These are phyloP conservation scores for Mormyrus lacerda DNA, from an alignment of 2,113 vertebrate species.

Conservation along the genomic window DNA sequence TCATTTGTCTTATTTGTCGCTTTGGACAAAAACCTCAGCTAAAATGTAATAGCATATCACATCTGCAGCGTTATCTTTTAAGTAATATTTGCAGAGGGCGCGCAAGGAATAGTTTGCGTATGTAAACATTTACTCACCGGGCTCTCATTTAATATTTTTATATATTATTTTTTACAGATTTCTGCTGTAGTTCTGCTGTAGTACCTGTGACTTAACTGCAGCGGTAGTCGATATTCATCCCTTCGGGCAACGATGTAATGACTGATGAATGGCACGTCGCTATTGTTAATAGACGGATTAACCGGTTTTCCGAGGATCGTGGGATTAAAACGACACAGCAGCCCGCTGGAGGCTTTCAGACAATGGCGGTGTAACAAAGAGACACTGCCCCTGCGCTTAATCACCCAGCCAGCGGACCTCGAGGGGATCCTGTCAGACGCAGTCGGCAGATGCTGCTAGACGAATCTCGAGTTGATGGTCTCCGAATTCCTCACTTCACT, in stretches of 20 bases:
- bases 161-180: background rate
- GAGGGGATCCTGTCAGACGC: background rate
- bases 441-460: background rate
- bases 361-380: background rate
- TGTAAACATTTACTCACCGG: background rate
- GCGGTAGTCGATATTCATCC: background rate
- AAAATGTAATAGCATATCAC: background rate
- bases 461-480: background rate
- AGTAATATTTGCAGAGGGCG: background rate
- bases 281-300: background rate
- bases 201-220: background rate
- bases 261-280: background rate
- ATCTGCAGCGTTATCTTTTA: background rate
- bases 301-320: background rate
- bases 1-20: background rate
- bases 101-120: background rate
- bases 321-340: background rate
- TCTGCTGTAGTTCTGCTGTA: background rate
- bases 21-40: background rate
- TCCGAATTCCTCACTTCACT: background rate
- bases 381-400: background rate
- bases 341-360: background rate
- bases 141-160: background rate
- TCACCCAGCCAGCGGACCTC: background rate
- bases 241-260: background rate